Conservation (phyloP, 2,888 invertebrate species). For the Stomorhina lunata region DNA sequence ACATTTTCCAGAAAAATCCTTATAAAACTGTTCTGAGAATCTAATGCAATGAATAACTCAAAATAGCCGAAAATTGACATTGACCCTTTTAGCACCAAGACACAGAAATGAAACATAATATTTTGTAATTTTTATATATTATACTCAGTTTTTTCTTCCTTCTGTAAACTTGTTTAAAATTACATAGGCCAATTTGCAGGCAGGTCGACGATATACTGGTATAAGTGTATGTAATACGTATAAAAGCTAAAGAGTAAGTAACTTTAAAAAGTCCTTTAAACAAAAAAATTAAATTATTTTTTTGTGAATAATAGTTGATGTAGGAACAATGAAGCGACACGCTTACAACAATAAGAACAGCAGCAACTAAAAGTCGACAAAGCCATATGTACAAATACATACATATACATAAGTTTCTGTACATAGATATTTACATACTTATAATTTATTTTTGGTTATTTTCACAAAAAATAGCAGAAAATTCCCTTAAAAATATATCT, state of each 20-base stretch:
- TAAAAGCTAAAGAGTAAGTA: constrained; percentile 60
- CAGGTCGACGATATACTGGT: background rate
- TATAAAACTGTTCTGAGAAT: no score
- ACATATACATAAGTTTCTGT: background rate
- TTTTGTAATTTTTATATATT: no score
- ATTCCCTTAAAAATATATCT: no score
- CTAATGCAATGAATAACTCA: no score
- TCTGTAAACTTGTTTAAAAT: no score
- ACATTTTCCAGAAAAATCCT: no score
- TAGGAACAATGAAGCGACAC: background rate
- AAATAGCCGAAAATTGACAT: no score
- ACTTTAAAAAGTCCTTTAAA: constrained; percentile 60
- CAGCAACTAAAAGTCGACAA: background rate
- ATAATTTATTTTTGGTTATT: no score
- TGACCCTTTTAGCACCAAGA: no score
- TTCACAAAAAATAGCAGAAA: no score
- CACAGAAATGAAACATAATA: no score
- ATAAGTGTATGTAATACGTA: constrained; percentile 38
- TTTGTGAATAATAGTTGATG: constrained; percentile 6
- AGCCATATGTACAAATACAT: background rate
- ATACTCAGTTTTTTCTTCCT: no score
- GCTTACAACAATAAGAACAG: background rate
- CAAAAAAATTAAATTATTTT: constrained; percentile 59
- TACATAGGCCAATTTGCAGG: background rate
- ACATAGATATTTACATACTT: background rate